These are phyloP conservation scores for Bombyx huttoni DNA, from an alignment of 2,888 invertebrate genomes.

Conservation along the genomic window DNA sequence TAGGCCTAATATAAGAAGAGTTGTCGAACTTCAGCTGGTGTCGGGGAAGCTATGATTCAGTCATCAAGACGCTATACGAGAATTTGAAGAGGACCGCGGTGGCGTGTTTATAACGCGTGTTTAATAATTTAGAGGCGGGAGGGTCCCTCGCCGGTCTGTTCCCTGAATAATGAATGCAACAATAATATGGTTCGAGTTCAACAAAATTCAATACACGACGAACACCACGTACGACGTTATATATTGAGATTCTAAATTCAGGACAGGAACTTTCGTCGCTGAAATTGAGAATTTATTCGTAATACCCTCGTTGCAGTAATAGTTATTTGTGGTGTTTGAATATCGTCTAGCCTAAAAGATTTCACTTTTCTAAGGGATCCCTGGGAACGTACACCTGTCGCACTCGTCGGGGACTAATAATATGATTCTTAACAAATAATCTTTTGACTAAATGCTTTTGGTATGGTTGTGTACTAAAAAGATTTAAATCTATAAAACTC, in stretches of 20 bases:
- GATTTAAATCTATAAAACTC: constrained; percentile 7
- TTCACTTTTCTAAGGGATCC: constrained; percentile 27
- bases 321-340: too few relatives aligned
- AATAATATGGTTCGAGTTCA: constrained; percentile 52
- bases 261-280: constrained; percentile 9
- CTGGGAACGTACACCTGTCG: constrained; percentile 50
- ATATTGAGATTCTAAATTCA: constrained; percentile 7
- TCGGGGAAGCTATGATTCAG: constrained; percentile 31
- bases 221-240: constrained; percentile 1
- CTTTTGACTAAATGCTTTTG: constrained; percentile 1
- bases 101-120: constrained; percentile 59
- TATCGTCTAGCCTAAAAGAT: constrained; percentile 18
- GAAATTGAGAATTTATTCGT: constrained; percentile 20
- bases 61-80: constrained; percentile 39
- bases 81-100: constrained; percentile 47
- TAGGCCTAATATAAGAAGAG: background rate
- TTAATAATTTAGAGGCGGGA: constrained; percentile 64
- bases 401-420: constrained; percentile 21
- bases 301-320: constrained; percentile 23
- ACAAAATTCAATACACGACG: constrained; percentile 6
- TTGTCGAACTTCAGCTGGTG: constrained; percentile 4
- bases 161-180: constrained; percentile 64
- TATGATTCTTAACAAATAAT: constrained; percentile 5
- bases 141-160: constrained; percentile 43
- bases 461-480: constrained; percentile 9